Evolutionary conservation across 2,113 vertebrate genomes (phyloP).

Genomic region (Pycnonotus jocosus): DNA sequence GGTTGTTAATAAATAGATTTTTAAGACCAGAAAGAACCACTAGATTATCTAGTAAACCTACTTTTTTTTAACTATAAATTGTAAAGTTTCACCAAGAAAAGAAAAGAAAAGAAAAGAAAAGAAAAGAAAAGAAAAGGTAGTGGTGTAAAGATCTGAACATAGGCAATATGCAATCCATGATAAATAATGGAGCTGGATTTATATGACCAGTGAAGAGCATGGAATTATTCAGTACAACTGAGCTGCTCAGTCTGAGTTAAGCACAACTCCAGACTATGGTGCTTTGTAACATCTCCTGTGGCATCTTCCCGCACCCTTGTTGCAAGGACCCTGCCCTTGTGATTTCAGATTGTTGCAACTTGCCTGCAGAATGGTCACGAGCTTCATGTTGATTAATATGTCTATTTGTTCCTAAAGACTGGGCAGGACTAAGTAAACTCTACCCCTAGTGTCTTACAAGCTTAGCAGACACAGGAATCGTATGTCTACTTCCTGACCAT

Average conservation of each 20-base stretch:
- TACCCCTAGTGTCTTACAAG: neutral
- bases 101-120: no score
- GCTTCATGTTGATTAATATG: neutral
- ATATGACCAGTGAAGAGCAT: neutral
- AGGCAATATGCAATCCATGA: neutral
- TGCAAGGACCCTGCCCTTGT: neutral
- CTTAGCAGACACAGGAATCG: rapidly evolving
- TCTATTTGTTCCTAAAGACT: neutral
- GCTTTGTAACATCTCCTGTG: neutral
- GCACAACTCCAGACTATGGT: neutral
- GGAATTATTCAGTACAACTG: neutral
- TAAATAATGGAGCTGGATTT: neutral
- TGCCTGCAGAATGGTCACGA: neutral
- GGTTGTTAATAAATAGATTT: neutral
- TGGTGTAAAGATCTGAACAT: neutral
- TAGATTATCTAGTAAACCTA: neutral
- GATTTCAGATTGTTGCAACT: neutral
- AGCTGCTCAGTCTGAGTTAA: neutral
- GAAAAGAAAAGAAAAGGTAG: no score
- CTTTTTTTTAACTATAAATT: neutral
- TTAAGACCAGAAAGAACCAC: neutral
- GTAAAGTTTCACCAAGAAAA: neutral
- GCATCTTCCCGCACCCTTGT: neutral
- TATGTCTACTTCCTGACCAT: neutral
- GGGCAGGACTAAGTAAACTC: neutral